These are phyloP conservation scores for Pycnonotus jocosus DNA, from an alignment of 2,113 vertebrate genomes.

Conservation along the genomic window DNA sequence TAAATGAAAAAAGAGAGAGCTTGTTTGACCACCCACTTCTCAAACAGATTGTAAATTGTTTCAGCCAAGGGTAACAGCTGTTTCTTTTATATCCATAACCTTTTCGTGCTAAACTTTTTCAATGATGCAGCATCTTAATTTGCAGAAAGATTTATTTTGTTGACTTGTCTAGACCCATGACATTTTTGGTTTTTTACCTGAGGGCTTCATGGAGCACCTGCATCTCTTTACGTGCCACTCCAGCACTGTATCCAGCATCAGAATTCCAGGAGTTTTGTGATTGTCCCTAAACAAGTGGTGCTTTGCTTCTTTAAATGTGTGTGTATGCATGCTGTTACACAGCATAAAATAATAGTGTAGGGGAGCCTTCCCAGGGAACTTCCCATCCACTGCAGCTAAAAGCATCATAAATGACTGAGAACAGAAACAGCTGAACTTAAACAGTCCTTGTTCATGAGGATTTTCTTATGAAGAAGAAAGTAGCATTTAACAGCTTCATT, in stretches of 20 bases:
- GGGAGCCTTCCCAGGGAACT: neutral
- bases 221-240: neutral
- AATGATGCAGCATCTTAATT: neutral
- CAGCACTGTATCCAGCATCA: neutral
- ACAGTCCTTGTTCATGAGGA: neutral
- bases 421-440: neutral
- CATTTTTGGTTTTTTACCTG: neutral
- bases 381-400: neutral
- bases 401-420: neutral
- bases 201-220: neutral
- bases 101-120: neutral
- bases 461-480: neutral
- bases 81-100: neutral
- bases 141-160: neutral
- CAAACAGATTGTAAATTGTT: neutral
- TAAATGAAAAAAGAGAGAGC: neutral
- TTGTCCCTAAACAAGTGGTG: neutral
- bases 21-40: neutral
- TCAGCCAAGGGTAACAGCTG: neutral
- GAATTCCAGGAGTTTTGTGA: neutral
- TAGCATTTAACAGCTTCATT: neutral
- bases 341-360: neutral
- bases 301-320: neutral
- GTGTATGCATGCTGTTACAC: rapidly evolving
- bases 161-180: neutral